Evolutionary conservation across 2,113 vertebrate genomes (phyloP).

Genomic region (Corapipo altera): DNA sequence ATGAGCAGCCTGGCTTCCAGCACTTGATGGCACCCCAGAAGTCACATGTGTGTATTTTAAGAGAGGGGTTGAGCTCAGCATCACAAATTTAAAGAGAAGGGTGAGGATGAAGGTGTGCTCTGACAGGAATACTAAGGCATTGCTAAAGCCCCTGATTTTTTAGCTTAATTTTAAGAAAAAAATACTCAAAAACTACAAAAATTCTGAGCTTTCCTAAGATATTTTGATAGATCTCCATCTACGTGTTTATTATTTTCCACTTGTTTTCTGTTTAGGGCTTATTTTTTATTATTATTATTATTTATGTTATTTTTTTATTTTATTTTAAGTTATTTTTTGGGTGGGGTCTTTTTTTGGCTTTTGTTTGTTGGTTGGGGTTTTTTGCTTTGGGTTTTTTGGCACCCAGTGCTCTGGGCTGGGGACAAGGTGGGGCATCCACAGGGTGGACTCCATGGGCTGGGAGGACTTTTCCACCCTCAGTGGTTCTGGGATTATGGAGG

Average conservation of each 20-base stretch:
- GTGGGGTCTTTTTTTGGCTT: neutral
- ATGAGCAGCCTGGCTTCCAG: neutral
- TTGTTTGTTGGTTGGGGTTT: neutral
- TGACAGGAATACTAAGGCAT: neutral
- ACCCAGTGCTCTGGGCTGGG: neutral
- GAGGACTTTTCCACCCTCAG: neutral
- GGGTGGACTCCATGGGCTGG: neutral
- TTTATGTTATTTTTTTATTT: neutral
- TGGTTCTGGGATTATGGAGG: neutral
- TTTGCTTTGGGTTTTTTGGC: neutral
- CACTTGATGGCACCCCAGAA: no score
- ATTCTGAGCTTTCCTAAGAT: neutral
- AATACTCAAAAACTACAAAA: neutral
- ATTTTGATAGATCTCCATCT: neutral
- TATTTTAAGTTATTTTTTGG: neutral
- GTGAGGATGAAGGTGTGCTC: neutral
- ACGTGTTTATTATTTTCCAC: rapidly evolving
- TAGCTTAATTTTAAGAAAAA: neutral
- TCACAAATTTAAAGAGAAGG: neutral
- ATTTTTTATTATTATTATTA: neutral
- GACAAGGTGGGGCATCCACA: neutral
- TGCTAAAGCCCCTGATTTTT: neutral
- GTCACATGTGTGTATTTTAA: neutral
- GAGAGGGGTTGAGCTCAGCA: neutral
- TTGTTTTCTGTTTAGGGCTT: neutral